Evolutionary conservation across 2,888 invertebrate genomes (phyloP).

Genomic region (Xestia sexstrigata): DNA sequence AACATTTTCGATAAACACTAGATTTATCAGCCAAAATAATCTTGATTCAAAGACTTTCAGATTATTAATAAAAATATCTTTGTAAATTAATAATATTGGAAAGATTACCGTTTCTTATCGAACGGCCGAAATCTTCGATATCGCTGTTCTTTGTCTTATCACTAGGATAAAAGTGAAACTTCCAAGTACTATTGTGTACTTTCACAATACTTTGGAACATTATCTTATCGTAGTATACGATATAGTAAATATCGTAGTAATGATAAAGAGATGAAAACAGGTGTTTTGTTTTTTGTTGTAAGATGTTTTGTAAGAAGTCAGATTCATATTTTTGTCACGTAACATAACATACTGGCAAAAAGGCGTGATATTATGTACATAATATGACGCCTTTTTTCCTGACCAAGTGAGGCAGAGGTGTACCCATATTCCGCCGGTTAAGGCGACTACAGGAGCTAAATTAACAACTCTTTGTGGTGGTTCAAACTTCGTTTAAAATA

Average conservation of each 20-base stretch:
- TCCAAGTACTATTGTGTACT: constrained; percentile 53
- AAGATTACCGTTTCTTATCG: constrained; percentile 62
- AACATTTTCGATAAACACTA: constrained; percentile 16
- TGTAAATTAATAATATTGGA: constrained; percentile 42
- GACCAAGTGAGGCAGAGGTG: neutral
- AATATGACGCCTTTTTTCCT: too few species aligned
- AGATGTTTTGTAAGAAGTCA: constrained; percentile 18
- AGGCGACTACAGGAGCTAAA: too few species aligned
- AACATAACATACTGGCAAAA: too few species aligned
- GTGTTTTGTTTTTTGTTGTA: constrained; percentile 64
- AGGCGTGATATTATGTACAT: too few species aligned
- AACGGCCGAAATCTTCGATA: constrained; percentile 51
- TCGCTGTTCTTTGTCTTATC: constrained; percentile 43
- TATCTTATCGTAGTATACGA: constrained; percentile 64
- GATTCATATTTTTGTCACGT: constrained; percentile 38
- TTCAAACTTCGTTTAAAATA: too few species aligned
- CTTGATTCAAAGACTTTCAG: constrained; percentile 4
- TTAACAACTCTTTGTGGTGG: too few species aligned
- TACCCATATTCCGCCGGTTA: too few species aligned
- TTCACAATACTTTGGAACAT: constrained; percentile 63
- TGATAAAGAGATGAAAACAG: constrained; percentile 67
- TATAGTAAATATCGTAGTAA: constrained; percentile 86
- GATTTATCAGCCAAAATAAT: constrained; percentile 24
- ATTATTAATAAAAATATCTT: constrained; percentile 18
- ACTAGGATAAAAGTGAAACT: constrained; percentile 67